phyloP scores from a whole-genome alignment of 2,797 vertebrate genomes.

The Coranthus polyacanthus region DNA sequence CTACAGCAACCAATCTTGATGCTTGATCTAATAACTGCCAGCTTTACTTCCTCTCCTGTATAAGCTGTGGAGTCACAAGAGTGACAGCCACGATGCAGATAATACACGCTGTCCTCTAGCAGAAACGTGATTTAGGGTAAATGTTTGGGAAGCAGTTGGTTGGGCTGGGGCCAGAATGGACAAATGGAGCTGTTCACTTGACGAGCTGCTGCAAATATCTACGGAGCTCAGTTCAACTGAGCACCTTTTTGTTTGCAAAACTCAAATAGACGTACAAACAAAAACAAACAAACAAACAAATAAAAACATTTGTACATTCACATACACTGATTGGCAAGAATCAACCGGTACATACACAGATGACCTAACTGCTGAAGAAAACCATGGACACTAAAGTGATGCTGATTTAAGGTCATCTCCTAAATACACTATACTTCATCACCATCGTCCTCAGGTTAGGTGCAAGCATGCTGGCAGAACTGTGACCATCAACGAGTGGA shows the following conservation, averaged over 20 bases:
- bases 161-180: constrained; percentile 21
- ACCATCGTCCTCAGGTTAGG: constrained; percentile 54
- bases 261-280: constrained; percentile 61
- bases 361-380: constrained; percentile 56
- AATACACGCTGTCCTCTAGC: constrained; percentile 28
- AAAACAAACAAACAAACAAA: constrained; percentile 32
- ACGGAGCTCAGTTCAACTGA: constrained; percentile 75
- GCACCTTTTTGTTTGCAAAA: constrained; percentile 64
- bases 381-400: constrained; percentile 48
- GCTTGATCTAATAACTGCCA: constrained; percentile 12
- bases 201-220: constrained; percentile 56
- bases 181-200: constrained; percentile 51
- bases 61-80: constrained; percentile 27
- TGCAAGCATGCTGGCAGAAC: constrained; percentile 76
- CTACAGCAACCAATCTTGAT: constrained; percentile 26
- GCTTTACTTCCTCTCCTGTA: constrained; percentile 11
- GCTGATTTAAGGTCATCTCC: constrained; percentile 49
- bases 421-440: constrained; percentile 45
- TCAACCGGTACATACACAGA: constrained; percentile 72
- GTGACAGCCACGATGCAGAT: constrained; percentile 30
- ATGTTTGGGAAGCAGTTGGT: constrained; percentile 38
- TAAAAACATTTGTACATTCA: constrained; percentile 83
- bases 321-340: constrained; percentile 78
- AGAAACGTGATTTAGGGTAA: constrained; percentile 23
- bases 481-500: constrained; percentile 26